Base-by-base conservation (phyloP, 2,888 invertebrate genomes). In the Carpatolechia fugitivella region DNA sequence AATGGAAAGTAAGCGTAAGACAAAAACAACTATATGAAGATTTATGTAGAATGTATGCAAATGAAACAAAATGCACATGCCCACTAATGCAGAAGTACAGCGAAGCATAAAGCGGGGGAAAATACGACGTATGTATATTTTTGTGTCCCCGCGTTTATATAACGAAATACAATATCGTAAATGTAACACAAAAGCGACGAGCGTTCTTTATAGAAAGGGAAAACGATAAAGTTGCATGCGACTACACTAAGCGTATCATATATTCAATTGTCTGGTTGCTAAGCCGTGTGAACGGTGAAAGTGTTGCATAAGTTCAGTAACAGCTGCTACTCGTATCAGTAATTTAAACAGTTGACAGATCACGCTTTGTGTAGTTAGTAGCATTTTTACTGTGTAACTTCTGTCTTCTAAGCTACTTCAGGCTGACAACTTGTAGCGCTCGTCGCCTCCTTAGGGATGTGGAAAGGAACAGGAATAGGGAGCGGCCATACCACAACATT, bases 1-100 rank as follows among this genome's bases (percentile, higher is more conserved):
- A 52, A 30, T 59, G 38, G 48, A 36, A 49, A 58, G 41, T 20
- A 60, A 60, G 60, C 60, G 36, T 31, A 56, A 50, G 29, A 60
- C 57, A 56, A 18, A 54, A 41, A 38, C 46, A 52, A 53, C 49
- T 8, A 36, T 6, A 20, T 33, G 40, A 49, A 53, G 31, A 52
- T 53, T 41, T 53, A 47, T 35, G 35, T 49, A 51, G 14, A 50
- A 47, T 52, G 48, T 36, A 53, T 36, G 44, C 29, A 41, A 56
- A 53, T 56, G 56, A 46, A 38, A 55, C 16, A 56, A 7, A 48
- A 56, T 53, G 56, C 53, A 31, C 55, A 58, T 52, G 55, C 52
- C 57, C 40, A 54, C 40, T 31, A 46, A 54, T 58, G 52, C 54
- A 49, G 35, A 36, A 46, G 35, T 14, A 7, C 18, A 53, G 53